A percentile compares a stretch with the other conserved stretches of the same genome.
phyloP scores from a whole-genome alignment of 2,797 vertebrate genomes.

The Phyllotis vaccarum region DNA sequence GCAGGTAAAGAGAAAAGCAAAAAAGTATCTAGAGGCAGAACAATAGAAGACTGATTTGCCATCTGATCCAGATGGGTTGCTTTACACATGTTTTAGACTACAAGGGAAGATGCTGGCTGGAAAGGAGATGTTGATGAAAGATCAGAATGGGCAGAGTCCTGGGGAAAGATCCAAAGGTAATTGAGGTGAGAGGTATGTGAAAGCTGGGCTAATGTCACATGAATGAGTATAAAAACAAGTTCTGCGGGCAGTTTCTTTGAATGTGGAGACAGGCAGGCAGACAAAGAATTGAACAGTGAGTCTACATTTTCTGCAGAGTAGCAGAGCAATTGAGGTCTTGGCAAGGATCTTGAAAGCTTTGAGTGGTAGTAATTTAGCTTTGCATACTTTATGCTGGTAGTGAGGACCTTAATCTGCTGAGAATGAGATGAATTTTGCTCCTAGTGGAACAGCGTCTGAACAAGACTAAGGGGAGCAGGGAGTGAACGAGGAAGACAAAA shows the following conservation, averaged over 20 bases:
- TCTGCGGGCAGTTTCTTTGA: background rate
- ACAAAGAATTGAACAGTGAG: too few species aligned
- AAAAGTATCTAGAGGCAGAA: background rate
- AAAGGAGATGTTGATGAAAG: background rate
- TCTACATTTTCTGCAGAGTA: background rate
- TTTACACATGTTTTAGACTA: background rate
- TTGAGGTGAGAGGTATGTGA: background rate
- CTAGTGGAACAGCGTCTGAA: background rate
- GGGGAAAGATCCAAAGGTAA: background rate
- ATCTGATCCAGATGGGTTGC: background rate
- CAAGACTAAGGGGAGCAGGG: background rate
- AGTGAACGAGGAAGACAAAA: constrained; percentile 28
- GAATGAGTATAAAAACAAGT: background rate
- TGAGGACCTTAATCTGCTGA: background rate
- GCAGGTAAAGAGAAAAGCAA: background rate
- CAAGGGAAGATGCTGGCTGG: background rate
- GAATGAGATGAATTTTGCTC: background rate
- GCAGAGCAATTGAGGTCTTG: background rate
- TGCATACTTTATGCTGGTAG: background rate
- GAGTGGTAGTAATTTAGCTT: background rate
- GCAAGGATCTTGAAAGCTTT: background rate
- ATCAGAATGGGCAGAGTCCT: background rate
- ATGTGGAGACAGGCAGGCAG: background rate
- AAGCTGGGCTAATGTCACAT: background rate
- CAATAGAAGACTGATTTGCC: background rate